Base-by-base conservation (phyloP, 2,797 vertebrate genomes). In the Amblyopsis hoosieri region DNA sequence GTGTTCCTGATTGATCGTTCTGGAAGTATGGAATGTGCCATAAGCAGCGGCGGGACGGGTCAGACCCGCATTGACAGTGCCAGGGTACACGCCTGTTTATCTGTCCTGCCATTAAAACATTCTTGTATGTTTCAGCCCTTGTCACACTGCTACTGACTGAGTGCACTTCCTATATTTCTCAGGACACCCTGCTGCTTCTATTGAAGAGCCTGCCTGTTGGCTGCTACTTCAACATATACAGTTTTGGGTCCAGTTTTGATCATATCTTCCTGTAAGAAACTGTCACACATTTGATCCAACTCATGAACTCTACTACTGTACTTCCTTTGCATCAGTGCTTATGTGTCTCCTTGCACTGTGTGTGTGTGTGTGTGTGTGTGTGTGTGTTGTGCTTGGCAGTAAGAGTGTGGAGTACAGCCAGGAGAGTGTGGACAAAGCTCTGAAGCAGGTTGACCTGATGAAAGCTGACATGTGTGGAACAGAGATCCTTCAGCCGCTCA, bases 141-240 rank as follows among this genome's bases (percentile, higher is more conserved):
- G 19, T 19, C 19, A 19, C 19, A 19, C 19, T 19, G 19, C 19
- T 19, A 19, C 19, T 19, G 19, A 19, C 19, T 19, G 19, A 19
- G 19, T 19, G 19, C 19, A 19, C 19, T 19, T 19, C 19, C 19
- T 19, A 19, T 19, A 19, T 19, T 19, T 19, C 19, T 19, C 19
- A 19, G 19, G 19, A 19, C 19, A 19, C 95, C 8, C 80, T 96
- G 62, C 84, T 95, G 70, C 88, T 96, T 17, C 88, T 97, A 53
- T 78, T 96, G 76, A 97, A 97, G 90, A 96, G 95, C 72, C 88
- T 97, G 67, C 94, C 95, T 3, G n/a, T 94, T 23, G 94, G 91
- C 77, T 95, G 94, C 80, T 95, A 92, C 76, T 97, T 96, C 84
- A 97, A 96, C 77, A 89, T 96, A 75, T 95, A 92, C 60, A 90